These are phyloP conservation scores for Conopomorpha cramerella DNA, from an alignment of 1,140 invertebrate species.

Conservation along the genomic window DNA sequence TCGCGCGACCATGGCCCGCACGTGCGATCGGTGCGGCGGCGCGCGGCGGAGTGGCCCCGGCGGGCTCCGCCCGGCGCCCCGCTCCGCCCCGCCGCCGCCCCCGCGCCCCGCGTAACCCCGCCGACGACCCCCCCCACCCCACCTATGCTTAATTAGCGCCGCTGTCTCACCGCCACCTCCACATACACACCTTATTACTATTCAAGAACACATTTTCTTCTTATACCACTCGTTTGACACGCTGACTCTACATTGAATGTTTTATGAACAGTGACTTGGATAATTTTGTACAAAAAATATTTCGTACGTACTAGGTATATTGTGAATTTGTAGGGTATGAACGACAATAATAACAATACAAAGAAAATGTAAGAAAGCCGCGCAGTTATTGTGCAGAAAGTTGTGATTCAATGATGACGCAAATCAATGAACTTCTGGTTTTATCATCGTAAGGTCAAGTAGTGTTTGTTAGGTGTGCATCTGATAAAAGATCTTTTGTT, in stretches of 20 bases:
- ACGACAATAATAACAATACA: too few relatives aligned
- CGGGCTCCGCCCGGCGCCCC: conserved; percentile 33
- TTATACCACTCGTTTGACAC: neutral
- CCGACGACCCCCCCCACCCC: conserved; percentile 27
- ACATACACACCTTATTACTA: conserved; percentile 7
- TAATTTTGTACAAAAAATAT: neutral
- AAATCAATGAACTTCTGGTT: too few relatives aligned
- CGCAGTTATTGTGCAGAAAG: too few relatives aligned
- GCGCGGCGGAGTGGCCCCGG: conserved; percentile 32
- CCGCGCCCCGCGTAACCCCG: conserved; percentile 12
- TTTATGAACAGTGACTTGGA: neutral
- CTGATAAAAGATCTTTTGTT: too few relatives aligned
- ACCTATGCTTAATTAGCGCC: conserved; percentile 42
- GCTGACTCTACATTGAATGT: neutral
- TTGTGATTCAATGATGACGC: too few relatives aligned
- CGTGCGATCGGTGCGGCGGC: conserved; percentile 30
- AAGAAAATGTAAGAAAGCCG: too few relatives aligned
- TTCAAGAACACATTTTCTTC: neutral
- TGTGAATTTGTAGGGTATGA: too few relatives aligned
- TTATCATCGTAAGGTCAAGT: too few relatives aligned
- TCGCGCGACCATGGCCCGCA: conserved; percentile 67
- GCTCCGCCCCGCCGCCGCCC: conserved; percentile 11
- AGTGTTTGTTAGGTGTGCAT: too few relatives aligned
- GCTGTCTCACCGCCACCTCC: conserved; percentile 11
- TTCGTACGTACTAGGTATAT: too few relatives aligned